Conservation (phyloP, 2,113 vertebrate species). For the Dolichallabes microphthalmus region DNA sequence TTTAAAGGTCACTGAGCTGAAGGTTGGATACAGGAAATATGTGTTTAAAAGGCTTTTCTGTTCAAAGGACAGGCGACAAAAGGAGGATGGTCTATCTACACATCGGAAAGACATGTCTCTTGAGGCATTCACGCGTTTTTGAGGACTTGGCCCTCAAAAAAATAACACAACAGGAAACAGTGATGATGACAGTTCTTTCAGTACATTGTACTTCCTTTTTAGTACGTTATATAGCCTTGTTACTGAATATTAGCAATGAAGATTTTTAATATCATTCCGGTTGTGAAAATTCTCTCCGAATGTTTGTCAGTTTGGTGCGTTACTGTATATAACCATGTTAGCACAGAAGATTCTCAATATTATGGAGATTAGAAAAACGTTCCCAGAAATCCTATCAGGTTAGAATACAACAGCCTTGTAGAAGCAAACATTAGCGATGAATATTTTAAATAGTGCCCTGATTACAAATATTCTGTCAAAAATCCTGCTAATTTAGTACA, state of each 20-base stretch:
- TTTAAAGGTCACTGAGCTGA: conserved; percentile 25
- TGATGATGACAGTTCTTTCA: too few species aligned
- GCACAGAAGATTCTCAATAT: neutral
- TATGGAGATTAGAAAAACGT: neutral
- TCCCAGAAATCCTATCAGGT: neutral
- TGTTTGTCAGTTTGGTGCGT: too few species aligned
- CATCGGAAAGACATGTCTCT: neutral
- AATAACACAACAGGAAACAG: neutral
- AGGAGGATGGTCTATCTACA: neutral
- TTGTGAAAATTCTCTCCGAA: too few species aligned
- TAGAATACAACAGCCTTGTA: neutral
- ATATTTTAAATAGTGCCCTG: too few species aligned
- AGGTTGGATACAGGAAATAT: neutral
- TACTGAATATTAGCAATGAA: too few species aligned
- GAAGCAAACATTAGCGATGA: neutral
- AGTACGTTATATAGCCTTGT: too few species aligned
- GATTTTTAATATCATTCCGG: too few species aligned
- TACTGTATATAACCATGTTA: too few species aligned
- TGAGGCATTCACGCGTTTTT: neutral
- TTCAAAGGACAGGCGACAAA: neutral
- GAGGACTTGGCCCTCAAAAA: neutral
- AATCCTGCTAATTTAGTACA: too few species aligned
- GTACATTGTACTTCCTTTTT: too few species aligned
- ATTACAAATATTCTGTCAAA: too few species aligned
- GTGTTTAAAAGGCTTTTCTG: neutral